Conservation (phyloP, 2,888 invertebrate genomes). For the Ditylenchus weischeri region DNA sequence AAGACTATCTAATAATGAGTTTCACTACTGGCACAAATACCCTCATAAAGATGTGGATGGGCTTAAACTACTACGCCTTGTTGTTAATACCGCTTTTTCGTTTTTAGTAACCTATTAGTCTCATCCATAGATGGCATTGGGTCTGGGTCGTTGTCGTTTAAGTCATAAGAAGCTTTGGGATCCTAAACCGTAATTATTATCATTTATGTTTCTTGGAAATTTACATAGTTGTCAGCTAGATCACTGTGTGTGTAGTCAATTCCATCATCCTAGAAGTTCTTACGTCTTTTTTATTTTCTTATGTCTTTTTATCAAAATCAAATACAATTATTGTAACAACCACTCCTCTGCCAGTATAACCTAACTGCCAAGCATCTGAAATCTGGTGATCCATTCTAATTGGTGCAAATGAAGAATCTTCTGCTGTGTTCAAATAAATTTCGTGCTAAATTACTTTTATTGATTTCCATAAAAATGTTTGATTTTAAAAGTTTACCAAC, state of each 20-base stretch:
- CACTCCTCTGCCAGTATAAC: constrained; percentile 86
- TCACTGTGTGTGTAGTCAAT: constrained; percentile 61
- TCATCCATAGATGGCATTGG: constrained; percentile 59
- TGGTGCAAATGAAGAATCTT: constrained; percentile 13
- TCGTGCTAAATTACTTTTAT: neutral
- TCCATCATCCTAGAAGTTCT: constrained; percentile 43
- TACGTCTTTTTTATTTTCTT: constrained; percentile 6
- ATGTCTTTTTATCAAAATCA: constrained; percentile 59
- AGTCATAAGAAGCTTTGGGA: constrained; percentile 60
- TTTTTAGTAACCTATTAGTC: constrained; percentile 61
- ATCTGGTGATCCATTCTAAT: constrained; percentile 73
- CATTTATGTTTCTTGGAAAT: constrained; percentile 28
- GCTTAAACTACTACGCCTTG: too few relatives aligned
- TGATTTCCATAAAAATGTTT: too few relatives aligned
- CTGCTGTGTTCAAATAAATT: constrained; percentile 22
- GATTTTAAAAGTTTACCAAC: constrained; percentile 20
- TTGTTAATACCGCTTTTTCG: too few relatives aligned
- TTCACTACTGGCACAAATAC: too few relatives aligned
- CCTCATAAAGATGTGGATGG: too few relatives aligned
- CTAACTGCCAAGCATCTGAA: constrained; percentile 87
- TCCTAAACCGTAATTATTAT: constrained; percentile 50
- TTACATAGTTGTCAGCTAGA: constrained; percentile 60
- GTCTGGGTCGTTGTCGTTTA: constrained; percentile 56
- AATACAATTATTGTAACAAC: constrained; percentile 93
- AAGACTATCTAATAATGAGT: too few relatives aligned